Percentiles rank a stretch among this genome's conserved stretches.
Evolutionary conservation across 1,140 invertebrate genomes (phyloP).

Genomic region (Cephus cinctus): DNA sequence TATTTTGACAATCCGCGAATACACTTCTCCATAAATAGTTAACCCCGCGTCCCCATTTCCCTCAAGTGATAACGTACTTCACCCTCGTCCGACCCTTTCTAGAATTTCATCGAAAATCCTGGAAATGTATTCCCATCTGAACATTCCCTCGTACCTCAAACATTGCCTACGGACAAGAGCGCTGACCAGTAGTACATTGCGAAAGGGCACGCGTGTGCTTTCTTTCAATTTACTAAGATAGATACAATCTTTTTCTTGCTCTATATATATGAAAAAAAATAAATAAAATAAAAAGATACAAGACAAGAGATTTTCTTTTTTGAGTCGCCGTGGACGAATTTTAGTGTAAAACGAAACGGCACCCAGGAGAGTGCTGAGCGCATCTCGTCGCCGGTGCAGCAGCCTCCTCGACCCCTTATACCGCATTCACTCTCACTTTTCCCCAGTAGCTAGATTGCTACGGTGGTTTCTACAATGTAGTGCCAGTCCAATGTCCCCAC

Average conservation of each 20-base stretch:
- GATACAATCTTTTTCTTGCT: background rate
- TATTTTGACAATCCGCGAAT: too few relatives aligned
- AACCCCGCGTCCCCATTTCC: too few relatives aligned
- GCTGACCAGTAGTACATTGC: background rate
- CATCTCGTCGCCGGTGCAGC: background rate
- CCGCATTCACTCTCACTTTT: conserved; percentile 7
- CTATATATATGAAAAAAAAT: too few relatives aligned
- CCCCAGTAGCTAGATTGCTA: background rate
- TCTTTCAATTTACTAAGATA: background rate
- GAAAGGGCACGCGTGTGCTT: background rate
- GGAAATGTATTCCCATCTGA: too few relatives aligned
- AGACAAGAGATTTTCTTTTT: too few relatives aligned
- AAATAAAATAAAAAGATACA: too few relatives aligned
- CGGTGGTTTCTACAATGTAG: background rate
- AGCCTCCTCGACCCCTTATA: conserved; percentile 4
- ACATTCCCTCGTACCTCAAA: too few relatives aligned
- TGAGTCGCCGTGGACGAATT: background rate
- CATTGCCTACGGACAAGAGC: background rate
- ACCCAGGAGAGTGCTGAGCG: conserved; percentile 13
- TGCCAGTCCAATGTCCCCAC: background rate
- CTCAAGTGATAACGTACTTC: background rate
- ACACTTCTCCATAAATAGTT: too few relatives aligned
- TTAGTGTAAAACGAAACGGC: conserved; percentile 10
- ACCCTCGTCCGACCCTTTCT: background rate
- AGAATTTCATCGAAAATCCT: background rate